Evolutionary conservation across 1,140 invertebrate genomes (phyloP).

Genomic region (Macrotrachela quadricornifera): DNA sequence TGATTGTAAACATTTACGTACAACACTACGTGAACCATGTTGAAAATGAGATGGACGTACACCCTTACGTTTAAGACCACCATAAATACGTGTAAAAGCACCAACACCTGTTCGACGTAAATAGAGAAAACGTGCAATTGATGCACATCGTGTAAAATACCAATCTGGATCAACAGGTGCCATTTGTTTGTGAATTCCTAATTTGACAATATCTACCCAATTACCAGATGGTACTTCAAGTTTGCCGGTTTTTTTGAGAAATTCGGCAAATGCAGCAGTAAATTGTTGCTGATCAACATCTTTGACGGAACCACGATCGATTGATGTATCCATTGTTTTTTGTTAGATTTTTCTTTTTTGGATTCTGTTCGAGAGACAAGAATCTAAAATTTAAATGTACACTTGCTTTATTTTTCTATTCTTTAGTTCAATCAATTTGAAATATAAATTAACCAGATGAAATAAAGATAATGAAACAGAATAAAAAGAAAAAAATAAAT

Average conservation of each 20-base stretch:
- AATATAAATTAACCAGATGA: too few relatives aligned
- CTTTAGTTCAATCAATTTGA: too few relatives aligned
- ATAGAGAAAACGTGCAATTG: slow-evolving; percentile 77
- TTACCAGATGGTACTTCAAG: slow-evolving; percentile 53
- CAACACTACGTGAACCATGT: slow-evolving; percentile 62
- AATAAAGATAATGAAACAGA: too few relatives aligned
- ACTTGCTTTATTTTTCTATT: too few relatives aligned
- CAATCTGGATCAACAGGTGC: slow-evolving; percentile 92
- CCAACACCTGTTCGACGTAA: slow-evolving; percentile 80
- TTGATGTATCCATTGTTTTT: too few relatives aligned
- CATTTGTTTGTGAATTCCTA: slow-evolving; percentile 75
- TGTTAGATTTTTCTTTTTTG: too few relatives aligned
- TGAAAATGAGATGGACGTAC: slow-evolving; percentile 82
- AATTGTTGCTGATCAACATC: slow-evolving; percentile 95
- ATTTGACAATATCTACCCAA: slow-evolving; percentile 87
- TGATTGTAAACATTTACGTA: slow-evolving; percentile 74
- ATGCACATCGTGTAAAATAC: slow-evolving; percentile 81
- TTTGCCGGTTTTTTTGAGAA: slow-evolving; percentile 91
- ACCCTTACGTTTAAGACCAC: slow-evolving; percentile 68
- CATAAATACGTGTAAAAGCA: slow-evolving; percentile 83
- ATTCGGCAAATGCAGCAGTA: slow-evolving; percentile 73
- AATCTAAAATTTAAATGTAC: too few relatives aligned
- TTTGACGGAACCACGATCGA: slow-evolving; percentile 41
- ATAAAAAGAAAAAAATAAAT: too few relatives aligned
- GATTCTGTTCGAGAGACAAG: too few relatives aligned